Conservation (phyloP, 2,888 invertebrate genomes). For the Actias luna region DNA sequence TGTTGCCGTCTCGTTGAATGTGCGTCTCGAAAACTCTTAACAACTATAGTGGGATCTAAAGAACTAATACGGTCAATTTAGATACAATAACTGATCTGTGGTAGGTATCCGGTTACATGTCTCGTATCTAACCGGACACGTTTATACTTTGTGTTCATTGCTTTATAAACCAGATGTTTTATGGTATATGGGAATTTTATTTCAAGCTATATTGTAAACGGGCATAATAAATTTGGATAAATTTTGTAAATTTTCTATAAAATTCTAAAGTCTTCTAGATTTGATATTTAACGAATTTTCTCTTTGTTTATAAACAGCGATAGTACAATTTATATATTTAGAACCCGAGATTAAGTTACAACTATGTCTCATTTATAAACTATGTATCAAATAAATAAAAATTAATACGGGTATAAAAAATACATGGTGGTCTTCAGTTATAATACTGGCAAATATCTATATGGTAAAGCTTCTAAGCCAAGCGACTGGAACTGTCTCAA, state of each 20-base stretch:
- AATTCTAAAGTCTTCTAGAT: background rate
- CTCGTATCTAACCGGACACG: slow-evolving; percentile 35
- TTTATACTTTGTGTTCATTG: slow-evolving; percentile 44
- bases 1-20: slow-evolving; percentile 62
- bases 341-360: background rate
- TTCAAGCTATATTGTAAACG: background rate
- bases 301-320: background rate
- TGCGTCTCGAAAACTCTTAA: slow-evolving; percentile 30
- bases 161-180: slow-evolving; percentile 21
- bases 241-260: slow-evolving; percentile 8
- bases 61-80: slow-evolving; percentile 68
- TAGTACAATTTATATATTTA: background rate
- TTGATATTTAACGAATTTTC: background rate
- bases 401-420: background rate
- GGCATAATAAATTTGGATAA: background rate
- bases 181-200: background rate
- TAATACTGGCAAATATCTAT: too few relatives aligned
- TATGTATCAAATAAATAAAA: background rate
- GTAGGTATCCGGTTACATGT: slow-evolving; percentile 54
- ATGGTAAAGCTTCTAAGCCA: too few relatives aligned
- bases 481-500: too few relatives aligned
- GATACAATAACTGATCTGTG: slow-evolving; percentile 59
- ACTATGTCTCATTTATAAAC: background rate
- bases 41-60: slow-evolving; percentile 53
- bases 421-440: too few relatives aligned